A percentile compares a stretch with the other conserved stretches of the same genome.
Conservation (phyloP, 2,113 vertebrate genomes). For the Corvus moneduloides region DNA sequence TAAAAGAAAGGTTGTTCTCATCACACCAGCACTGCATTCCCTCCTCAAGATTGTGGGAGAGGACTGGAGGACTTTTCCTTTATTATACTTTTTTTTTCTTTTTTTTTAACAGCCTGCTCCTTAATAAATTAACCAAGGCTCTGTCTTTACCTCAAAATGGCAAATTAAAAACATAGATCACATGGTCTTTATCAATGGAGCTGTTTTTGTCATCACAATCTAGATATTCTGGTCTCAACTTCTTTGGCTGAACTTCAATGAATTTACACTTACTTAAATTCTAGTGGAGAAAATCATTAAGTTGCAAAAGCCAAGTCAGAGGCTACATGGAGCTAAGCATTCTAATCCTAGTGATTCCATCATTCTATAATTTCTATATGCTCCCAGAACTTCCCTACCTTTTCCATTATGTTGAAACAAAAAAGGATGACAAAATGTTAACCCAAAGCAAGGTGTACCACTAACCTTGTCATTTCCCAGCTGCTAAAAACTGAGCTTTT, state of each 20-base stretch:
- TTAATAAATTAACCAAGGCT: background rate
- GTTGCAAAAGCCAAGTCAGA: background rate
- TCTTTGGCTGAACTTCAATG: background rate
- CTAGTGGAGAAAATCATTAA: background rate
- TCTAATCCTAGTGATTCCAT: background rate
- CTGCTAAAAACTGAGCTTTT: background rate
- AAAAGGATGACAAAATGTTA: background rate
- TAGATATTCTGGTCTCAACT: background rate
- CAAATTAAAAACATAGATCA: background rate
- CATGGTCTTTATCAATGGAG: background rate
- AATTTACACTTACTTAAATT: background rate
- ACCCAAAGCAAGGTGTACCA: background rate
- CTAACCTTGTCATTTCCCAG: background rate
- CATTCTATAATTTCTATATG: background rate
- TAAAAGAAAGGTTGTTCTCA: background rate
- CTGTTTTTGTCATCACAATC: fast-evolving
- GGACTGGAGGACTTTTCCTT: background rate
- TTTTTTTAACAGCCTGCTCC: background rate
- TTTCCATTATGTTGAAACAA: background rate
- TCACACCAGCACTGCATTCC: fast-evolving
- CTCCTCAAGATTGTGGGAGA: background rate
- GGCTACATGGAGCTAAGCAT: background rate
- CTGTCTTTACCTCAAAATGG: background rate
- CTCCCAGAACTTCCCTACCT: background rate
- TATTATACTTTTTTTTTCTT: background rate